Percentiles rank a stretch among this genome's conserved stretches.
These are phyloP conservation scores for Tauraco hartlaubi DNA, from an alignment of 2,797 vertebrate species.

Conservation along the genomic window DNA sequence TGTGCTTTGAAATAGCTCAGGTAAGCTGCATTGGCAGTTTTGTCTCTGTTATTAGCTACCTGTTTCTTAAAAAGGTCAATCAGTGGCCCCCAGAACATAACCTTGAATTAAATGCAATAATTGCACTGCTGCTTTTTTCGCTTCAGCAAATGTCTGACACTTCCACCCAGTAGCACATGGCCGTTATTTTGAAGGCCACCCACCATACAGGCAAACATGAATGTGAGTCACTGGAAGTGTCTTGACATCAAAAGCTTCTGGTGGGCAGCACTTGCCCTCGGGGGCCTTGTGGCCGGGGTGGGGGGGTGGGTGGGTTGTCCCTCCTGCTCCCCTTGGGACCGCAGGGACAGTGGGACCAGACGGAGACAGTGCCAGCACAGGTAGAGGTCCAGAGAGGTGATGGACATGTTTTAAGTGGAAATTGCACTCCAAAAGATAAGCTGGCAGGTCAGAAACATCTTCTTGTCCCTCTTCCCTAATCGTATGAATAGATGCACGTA, in stretches of 20 bases:
- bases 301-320: not conserved
- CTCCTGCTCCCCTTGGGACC: not conserved
- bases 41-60: not conserved
- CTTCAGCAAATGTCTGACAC: not conserved
- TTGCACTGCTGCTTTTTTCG: not conserved
- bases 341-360: not conserved
- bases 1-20: not conserved
- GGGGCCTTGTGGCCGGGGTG: no score
- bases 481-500: rapidly evolving
- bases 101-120: not conserved
- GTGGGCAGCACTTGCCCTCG: not conserved
- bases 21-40: no score
- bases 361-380: not conserved
- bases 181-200: not conserved
- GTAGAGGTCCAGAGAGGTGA: no score
- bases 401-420: not conserved
- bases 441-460: not conserved
- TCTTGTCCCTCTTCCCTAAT: no score
- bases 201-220: rapidly evolving
- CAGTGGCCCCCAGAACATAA: not conserved
- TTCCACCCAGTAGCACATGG: rapidly evolving
- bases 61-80: not conserved
- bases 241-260: not conserved
- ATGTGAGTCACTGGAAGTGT: not conserved
- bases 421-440: rapidly evolving